Base-by-base conservation (phyloP, 2,797 vertebrate species). In the Parauchenoglanis punctatus region DNA sequence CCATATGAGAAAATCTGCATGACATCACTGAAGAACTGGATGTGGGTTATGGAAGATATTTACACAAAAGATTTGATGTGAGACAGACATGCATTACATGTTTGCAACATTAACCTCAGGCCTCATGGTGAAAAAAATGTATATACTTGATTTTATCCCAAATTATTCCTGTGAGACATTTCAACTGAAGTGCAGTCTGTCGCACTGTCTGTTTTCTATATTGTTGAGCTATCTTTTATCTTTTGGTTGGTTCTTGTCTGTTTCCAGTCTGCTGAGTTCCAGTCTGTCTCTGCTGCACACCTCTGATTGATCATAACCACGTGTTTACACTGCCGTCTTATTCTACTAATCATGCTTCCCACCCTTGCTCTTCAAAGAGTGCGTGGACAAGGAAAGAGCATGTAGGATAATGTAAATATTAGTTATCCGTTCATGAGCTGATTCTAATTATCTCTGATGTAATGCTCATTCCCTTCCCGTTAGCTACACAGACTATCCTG, bases 361-460 rank as follows among this genome's bases (percentile, higher is more conserved):
- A 83, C 35, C 81, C 76, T 78, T 67, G 18, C 35, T n/a, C 80
- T 67, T 83, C 91, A 94, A 93, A 94, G 92, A 89, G 87, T 92
- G 2, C 17, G 93, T 91, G 93, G 92, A 93, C 93, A 93, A 93
- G 92, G 89, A 88, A 81, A 86, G 91, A 93, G 92, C 94, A 94
- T 95, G 91, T 95, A 95, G 93, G 92, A 83, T 94, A 94, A 94
- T 87, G 88, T 95, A 96, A 96, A 96, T 96, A 96, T 92, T 93
- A 92, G 91, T 91, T 91, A 81, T 89, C 92, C 94, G 92, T 95
- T 96, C 94, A 94, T 93, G 94, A 94, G 92, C 95, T 95, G 96
- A 96, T 94, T 95, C 93, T 94, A 94, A 96, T 96, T 96, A 96
- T 94, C 92, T 91, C 93, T 95, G 94, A 95, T 93, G 94, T 95